These are phyloP conservation scores for Cyprinus carpio DNA, from an alignment of 2,113 vertebrate species.

Conservation along the genomic window DNA sequence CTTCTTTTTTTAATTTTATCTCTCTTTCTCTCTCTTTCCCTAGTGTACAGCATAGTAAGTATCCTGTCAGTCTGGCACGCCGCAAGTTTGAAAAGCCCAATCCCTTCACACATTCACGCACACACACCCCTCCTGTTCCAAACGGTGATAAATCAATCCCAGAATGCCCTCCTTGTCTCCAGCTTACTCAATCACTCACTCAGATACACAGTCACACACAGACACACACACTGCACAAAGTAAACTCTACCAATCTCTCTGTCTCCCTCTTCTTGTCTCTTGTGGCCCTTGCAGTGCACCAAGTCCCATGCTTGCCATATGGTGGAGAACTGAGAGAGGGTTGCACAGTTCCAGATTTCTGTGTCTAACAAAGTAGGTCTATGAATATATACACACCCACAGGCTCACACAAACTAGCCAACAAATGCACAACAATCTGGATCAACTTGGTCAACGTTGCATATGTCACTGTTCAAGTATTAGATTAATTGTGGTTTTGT, in stretches of 20 bases:
- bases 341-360: slow-evolving; percentile 18
- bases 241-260: slow-evolving; percentile 39
- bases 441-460: no score
- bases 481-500: neutral
- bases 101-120: slow-evolving; percentile 32
- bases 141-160: slow-evolving; percentile 50
- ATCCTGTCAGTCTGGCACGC: slow-evolving; percentile 59
- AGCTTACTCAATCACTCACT: slow-evolving; percentile 56
- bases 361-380: slow-evolving; percentile 16
- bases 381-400: slow-evolving; percentile 32
- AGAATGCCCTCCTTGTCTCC: slow-evolving; percentile 45
- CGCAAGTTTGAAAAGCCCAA: neutral
- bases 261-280: slow-evolving; percentile 37
- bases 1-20: neutral
- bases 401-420: slow-evolving; percentile 31
- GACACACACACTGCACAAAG: slow-evolving; percentile 39
- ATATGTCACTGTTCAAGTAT: neutral
- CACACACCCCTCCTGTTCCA: slow-evolving; percentile 18
- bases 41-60: slow-evolving; percentile 24
- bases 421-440: slow-evolving; percentile 25
- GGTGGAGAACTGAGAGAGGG: slow-evolving; percentile 13
- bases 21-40: slow-evolving; percentile 41
- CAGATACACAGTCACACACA: slow-evolving; percentile 30
- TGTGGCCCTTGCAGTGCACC: slow-evolving; percentile 29
- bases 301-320: slow-evolving; percentile 41